Conservation (phyloP, 2,113 vertebrate species). For the Otus sunia region DNA sequence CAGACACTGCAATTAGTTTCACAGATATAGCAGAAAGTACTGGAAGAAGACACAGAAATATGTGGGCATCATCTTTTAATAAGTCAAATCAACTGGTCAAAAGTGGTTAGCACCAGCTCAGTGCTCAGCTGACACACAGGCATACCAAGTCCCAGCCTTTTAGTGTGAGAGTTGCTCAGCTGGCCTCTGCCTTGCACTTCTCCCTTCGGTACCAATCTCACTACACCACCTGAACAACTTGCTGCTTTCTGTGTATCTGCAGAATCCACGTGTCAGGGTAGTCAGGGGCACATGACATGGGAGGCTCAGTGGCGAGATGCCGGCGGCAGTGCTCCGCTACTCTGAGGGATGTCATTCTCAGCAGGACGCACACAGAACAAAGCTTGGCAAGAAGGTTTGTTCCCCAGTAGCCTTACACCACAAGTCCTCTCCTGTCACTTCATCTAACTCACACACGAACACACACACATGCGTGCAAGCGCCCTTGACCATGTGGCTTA, state of each 20-base stretch:
- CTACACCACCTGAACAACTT: not conserved
- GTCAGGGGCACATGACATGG: accelerated
- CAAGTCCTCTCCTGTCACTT: not conserved
- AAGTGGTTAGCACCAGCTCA: not conserved
- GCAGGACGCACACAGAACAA: not conserved
- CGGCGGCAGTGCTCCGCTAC: not conserved
- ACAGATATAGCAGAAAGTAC: not conserved
- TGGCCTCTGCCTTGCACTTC: not conserved
- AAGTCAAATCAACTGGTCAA: not conserved
- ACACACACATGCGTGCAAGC: too few relatives aligned
- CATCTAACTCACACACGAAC: not conserved
- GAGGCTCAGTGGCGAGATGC: not conserved
- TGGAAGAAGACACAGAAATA: not conserved
- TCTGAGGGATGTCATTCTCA: not conserved
- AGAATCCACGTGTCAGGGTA: not conserved
- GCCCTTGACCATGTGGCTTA: not conserved
- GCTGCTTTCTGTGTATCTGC: not conserved
- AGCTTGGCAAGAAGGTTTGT: not conserved
- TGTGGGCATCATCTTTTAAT: not conserved
- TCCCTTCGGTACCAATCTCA: not conserved
- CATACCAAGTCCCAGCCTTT: not conserved
- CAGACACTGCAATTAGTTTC: not conserved
- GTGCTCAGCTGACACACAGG: not conserved
- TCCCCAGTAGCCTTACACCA: not conserved
- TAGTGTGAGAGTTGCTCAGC: not conserved